These are phyloP conservation scores for Pyxicephalus adspersus DNA, from an alignment of 2,113 vertebrate genomes.

Conservation along the genomic window DNA sequence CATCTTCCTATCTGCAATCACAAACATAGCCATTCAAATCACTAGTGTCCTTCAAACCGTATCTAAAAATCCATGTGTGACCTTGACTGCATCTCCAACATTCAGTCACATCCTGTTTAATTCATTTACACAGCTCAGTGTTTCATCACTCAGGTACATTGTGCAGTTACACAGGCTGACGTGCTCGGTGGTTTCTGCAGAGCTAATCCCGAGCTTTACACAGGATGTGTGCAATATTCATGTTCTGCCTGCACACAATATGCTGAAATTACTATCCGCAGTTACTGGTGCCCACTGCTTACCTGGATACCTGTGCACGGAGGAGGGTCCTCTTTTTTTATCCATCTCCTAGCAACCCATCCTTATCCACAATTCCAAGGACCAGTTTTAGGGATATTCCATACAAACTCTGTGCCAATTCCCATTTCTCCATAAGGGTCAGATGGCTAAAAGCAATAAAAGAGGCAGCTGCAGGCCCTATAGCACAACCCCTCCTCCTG, in stretches of 20 bases:
- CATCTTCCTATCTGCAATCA: not conserved
- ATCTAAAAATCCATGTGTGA: not conserved
- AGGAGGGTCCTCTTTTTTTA: slow-evolving; percentile 52
- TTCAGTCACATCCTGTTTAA: slow-evolving; percentile 27
- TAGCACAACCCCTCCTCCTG: slow-evolving; percentile 37
- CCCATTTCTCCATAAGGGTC: slow-evolving; percentile 35
- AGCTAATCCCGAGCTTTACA: not conserved
- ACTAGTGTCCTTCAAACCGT: not conserved
- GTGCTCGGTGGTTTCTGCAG: not conserved
- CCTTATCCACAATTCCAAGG: slow-evolving; percentile 57
- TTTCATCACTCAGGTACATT: slow-evolving; percentile 11
- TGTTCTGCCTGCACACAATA: not conserved
- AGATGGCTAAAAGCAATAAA: slow-evolving; percentile 37
- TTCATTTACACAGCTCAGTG: slow-evolving; percentile 19
- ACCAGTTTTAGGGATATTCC: slow-evolving; percentile 58
- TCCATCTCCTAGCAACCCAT: slow-evolving; percentile 69
- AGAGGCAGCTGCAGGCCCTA: slow-evolving; percentile 38
- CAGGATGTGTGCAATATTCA: not conserved
- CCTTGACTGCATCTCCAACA: slow-evolving; percentile 40
- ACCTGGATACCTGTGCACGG: slow-evolving; percentile 39
- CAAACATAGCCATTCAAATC: too few relatives aligned
- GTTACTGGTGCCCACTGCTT: not conserved
- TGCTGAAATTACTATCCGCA: not conserved
- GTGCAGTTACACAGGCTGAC: slow-evolving; percentile 1
- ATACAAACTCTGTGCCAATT: slow-evolving; percentile 36